Evolutionary conservation across 2,888 invertebrate genomes (phyloP).

Genomic region (Xestia ashworthii): DNA sequence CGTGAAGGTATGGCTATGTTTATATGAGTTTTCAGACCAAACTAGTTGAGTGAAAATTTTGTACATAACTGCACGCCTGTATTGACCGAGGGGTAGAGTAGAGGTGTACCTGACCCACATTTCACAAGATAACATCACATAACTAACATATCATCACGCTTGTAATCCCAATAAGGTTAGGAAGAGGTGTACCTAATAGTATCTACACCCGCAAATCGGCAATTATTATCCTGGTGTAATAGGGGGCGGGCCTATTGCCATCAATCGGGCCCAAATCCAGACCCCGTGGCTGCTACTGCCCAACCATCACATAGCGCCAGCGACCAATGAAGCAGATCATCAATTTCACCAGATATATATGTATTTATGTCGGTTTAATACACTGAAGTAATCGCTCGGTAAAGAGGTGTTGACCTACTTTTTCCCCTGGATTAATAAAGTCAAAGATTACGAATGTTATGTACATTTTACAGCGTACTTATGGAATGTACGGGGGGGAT

Average conservation of each 20-base stretch:
- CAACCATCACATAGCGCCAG: too few species aligned
- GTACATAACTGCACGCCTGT: not conserved
- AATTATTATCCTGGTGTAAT: too few species aligned
- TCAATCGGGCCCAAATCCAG: too few species aligned
- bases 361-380: not conserved
- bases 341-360: not conserved
- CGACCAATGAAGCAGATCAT: too few species aligned
- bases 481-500: not conserved
- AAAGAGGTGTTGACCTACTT: conserved; percentile 17
- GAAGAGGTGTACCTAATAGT: too few species aligned
- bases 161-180: too few species aligned
- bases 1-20: not conserved
- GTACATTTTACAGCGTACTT: conserved; percentile 9
- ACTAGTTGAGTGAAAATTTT: not conserved
- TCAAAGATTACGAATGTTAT: conserved; percentile 10
- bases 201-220: too few species aligned
- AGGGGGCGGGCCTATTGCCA: too few species aligned
- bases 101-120: not conserved
- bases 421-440: conserved; percentile 13
- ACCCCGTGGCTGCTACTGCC: too few species aligned
- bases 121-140: not conserved
- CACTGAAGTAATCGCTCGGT: not conserved
- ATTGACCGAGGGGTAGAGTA: not conserved
- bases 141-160: too few species aligned
- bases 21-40: not conserved